phyloP scores from a whole-genome alignment of 2,113 vertebrate species.

The Corythornis vintsioides region DNA sequence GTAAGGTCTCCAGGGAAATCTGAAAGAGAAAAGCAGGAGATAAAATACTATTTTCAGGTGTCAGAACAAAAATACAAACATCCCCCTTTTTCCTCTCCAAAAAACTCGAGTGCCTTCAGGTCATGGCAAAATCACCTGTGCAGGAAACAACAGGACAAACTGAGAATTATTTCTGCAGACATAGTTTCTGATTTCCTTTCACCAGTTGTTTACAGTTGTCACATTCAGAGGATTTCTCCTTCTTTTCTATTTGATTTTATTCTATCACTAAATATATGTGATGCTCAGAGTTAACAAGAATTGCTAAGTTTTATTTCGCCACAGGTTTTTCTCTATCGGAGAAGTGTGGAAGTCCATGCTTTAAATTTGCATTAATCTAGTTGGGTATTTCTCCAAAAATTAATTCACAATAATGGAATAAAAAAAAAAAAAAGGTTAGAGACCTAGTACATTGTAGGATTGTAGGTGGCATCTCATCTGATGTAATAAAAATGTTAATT shows the following conservation, averaged over 20 bases:
- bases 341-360: background rate
- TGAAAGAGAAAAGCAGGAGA: background rate
- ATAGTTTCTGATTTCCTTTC: background rate
- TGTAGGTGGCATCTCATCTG: background rate
- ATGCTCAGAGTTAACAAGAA: background rate
- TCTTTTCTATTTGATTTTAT: background rate
- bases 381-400: background rate
- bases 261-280: background rate
- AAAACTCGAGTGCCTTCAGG: background rate
- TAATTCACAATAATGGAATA: background rate
- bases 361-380: background rate
- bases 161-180: background rate
- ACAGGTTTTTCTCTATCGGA: background rate
- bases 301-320: background rate
- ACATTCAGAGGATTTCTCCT: background rate
- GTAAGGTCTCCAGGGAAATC: background rate
- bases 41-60: background rate
- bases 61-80: background rate
- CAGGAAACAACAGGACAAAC: background rate
- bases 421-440: background rate
- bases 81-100: fast-evolving
- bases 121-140: background rate
- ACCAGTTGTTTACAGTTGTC: background rate
- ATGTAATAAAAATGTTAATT: background rate
- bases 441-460: background rate